Percentiles rank a stretch among this genome's conserved stretches.
Evolutionary conservation across 1,140 invertebrate species (phyloP).

Genomic region (Diuraphis noxia): DNA sequence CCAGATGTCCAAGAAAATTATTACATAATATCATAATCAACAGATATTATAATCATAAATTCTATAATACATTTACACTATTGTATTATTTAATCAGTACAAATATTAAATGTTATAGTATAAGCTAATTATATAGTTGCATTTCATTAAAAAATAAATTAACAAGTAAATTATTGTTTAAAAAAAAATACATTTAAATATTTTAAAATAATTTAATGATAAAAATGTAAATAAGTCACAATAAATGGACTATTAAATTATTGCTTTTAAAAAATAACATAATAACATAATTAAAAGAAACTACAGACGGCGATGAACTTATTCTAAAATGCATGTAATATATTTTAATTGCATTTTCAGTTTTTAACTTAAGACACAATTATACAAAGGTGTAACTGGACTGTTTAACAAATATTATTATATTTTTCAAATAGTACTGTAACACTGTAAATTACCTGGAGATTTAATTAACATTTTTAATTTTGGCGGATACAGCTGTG

Average conservation of each 20-base stretch:
- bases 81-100: too few relatives aligned
- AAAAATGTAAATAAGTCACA: neutral
- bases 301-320: neutral
- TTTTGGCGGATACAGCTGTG: neutral
- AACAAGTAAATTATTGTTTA: too few relatives aligned
- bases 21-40: too few relatives aligned
- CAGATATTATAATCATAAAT: too few relatives aligned
- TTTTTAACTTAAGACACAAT: neutral
- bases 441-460: neutral
- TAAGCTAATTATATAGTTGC: too few relatives aligned
- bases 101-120: too few relatives aligned
- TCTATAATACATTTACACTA: too few relatives aligned
- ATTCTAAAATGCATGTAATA: neutral
- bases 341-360: neutral
- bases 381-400: too few relatives aligned
- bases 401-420: too few relatives aligned
- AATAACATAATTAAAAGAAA: neutral
- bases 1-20: neutral
- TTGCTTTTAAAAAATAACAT: too few relatives aligned
- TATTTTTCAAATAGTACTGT: too few relatives aligned
- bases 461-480: neutral
- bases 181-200: neutral
- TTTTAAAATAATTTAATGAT: neutral
- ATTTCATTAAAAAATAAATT: too few relatives aligned
- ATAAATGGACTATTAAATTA: neutral